Percentiles rank a stretch among this genome's conserved stretches.
These are phyloP conservation scores for Melanocharis versteri DNA, from an alignment of 2,113 vertebrate species.

Conservation along the genomic window DNA sequence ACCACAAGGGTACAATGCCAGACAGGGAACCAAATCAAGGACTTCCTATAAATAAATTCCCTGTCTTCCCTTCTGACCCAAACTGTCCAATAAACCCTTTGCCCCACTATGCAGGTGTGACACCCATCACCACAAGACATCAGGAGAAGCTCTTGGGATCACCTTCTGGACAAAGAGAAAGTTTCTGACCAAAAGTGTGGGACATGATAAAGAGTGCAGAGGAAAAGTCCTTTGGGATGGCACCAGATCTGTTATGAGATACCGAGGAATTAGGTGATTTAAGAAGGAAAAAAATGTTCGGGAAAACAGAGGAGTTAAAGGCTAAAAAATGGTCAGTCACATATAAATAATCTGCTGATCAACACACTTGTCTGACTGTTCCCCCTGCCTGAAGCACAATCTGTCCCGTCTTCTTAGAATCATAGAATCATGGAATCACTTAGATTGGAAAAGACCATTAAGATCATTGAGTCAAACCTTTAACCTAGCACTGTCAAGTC, in stretches of 20 bases:
- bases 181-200: background rate
- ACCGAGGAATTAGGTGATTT: background rate
- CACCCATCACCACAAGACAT: background rate
- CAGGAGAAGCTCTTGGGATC: background rate
- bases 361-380: background rate
- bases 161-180: accelerated
- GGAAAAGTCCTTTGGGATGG: background rate
- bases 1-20: background rate
- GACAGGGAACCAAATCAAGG: background rate
- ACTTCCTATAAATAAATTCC: background rate
- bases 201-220: accelerated
- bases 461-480: background rate
- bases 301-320: background rate
- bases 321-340: background rate
- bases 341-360: background rate
- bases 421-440: background rate
- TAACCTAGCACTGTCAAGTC: background rate
- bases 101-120: background rate
- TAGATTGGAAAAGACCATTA: background rate
- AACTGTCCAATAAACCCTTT: background rate
- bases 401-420: background rate
- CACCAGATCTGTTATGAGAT: background rate
- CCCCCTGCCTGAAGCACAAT: accelerated
- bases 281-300: background rate
- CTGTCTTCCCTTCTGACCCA: accelerated